These are phyloP conservation scores for Bedellia somnulentella DNA, from an alignment of 2,888 invertebrate species.

Conservation along the genomic window DNA sequence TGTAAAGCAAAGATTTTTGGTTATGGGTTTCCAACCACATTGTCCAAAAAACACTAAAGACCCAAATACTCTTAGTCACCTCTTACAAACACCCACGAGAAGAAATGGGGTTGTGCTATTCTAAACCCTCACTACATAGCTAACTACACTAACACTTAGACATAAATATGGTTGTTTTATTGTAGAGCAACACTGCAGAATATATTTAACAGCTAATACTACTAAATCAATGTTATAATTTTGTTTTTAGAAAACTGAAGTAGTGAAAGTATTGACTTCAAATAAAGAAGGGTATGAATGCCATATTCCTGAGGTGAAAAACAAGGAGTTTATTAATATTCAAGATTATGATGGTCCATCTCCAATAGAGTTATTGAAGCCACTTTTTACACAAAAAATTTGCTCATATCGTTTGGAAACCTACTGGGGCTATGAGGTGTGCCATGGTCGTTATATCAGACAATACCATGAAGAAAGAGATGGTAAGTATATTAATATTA, in stretches of 20 bases:
- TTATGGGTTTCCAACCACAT: too few species aligned
- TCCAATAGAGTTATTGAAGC: slow-evolving; percentile 75
- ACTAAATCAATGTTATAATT: neutral
- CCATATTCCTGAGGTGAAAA: slow-evolving; percentile 68
- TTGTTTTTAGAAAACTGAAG: slow-evolving; percentile 45
- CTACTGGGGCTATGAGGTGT: slow-evolving; percentile 97
- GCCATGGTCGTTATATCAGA: slow-evolving; percentile 87
- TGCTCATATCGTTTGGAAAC: slow-evolving; percentile 87
- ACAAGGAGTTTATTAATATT: slow-evolving; percentile 54
- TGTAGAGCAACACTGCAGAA: too few species aligned
- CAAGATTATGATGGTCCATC: slow-evolving; percentile 72
- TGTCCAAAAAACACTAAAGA: too few species aligned
- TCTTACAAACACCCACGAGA: too few species aligned
- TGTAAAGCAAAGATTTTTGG: too few species aligned
- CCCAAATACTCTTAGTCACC: too few species aligned
- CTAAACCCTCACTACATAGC: too few species aligned
- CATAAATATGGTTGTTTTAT: too few species aligned
- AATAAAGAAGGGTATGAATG: slow-evolving; percentile 86
- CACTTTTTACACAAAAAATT: slow-evolving; percentile 74
- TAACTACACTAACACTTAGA: too few species aligned
- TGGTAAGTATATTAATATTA: too few species aligned
- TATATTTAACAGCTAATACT: too few species aligned
- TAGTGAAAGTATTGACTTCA: slow-evolving; percentile 70
- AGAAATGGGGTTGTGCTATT: too few species aligned
- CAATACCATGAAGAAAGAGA: slow-evolving; percentile 97